Evolutionary conservation across 1,140 invertebrate genomes (phyloP), one percentile per base, ranked within the genome.

Genomic region (Ptiloglossa arizonensis): DNA sequence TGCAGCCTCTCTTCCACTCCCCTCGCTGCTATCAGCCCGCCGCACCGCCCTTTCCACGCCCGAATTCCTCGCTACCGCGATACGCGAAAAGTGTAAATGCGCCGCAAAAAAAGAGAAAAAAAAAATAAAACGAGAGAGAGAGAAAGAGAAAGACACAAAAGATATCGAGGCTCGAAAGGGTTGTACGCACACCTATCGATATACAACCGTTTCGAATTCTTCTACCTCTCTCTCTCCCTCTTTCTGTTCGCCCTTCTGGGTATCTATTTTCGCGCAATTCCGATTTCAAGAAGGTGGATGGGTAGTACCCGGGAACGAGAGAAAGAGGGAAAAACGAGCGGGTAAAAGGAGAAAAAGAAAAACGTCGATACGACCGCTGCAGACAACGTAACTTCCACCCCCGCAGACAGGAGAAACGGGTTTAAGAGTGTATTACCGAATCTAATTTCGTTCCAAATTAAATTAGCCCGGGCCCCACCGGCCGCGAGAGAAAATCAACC

Each of bases 71-170:
- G 50, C 50, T 46, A 63, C 60, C 67, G 22, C 22, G 76, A 48
- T 27, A 60, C 63, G 48, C 50, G 29, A 24, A 56, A 77, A 68
- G 46, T 64, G 79, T 78, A 81, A 81, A 81, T 81, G 79, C 50
- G 67, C 35, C 52, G 66, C 50, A 50, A 24, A 52, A 5, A 24
- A 3, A 50, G 5, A 38, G 24, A 19, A 63, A 19, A 71, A 66
- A n/a, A 62, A 17, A 56, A 41, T 17, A 19, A 27, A 46, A 27
- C 1, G 27, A 24, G 41, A 44, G 5, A 32, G 27, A n/a, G n/a
- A n/a, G n/a, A n/a, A n/a, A n/a, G n/a, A n/a, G n/a, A n/a, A n/a
- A n/a, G n/a, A n/a, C n/a, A 64, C 54, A 29, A 54, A 68, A 19
- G n/a, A 54, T 9, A 56, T 11, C 32, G 48, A 54, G 19, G 64